Conservation (phyloP, 1,140 invertebrate genomes). For the Ylistrum balloti region DNA sequence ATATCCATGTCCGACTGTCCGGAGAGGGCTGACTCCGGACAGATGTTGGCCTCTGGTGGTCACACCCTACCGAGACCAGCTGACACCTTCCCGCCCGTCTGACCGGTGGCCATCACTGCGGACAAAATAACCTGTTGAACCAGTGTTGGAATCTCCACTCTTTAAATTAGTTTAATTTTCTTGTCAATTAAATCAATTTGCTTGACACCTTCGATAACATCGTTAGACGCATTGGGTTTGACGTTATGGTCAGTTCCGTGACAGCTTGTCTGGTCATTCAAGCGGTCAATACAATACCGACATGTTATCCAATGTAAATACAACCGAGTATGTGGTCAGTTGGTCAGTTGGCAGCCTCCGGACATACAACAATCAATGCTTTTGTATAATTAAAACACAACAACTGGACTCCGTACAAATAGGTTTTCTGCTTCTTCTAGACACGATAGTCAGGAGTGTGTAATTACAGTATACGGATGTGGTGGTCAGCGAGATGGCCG, state of each 20-base stretch:
- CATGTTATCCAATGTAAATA: conserved; percentile 22
- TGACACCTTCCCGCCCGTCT: background rate
- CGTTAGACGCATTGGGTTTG: background rate
- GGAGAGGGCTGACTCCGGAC: background rate
- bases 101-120: background rate
- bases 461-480: background rate
- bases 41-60: background rate
- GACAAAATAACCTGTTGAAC: conserved; percentile 11
- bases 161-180: conserved; percentile 30
- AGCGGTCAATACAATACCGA: conserved; percentile 28
- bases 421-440: background rate
- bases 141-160: background rate
- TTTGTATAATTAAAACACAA: conserved; percentile 20
- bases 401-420: background rate
- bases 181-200: conserved; percentile 3
- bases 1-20: background rate
- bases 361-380: background rate
- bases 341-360: conserved; percentile 23
- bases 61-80: background rate
- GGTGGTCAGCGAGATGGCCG: background rate
- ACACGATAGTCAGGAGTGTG: background rate
- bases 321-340: background rate
- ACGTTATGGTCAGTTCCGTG: background rate
- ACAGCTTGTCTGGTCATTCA: background rate
- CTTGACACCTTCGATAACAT: conserved; percentile 18